phyloP scores from a whole-genome alignment of 2,797 vertebrate species.

The Craterocephalus amniculus region DNA sequence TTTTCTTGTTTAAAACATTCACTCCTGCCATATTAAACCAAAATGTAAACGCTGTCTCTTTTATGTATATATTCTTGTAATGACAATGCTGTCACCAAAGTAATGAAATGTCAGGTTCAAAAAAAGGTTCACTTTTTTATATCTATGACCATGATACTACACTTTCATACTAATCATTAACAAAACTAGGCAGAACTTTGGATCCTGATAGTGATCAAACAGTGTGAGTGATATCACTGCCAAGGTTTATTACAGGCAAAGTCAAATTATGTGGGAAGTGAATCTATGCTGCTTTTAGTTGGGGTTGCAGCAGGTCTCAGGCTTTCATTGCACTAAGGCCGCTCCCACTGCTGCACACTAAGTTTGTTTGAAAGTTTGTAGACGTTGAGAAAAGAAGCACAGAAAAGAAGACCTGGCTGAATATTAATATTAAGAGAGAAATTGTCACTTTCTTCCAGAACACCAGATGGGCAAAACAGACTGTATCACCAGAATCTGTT shows the following conservation, averaged over 20 bases:
- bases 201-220: conserved; percentile 40
- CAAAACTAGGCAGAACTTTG: conserved; percentile 51
- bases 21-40: not conserved
- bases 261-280: conserved; percentile 11
- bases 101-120: not conserved
- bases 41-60: not conserved
- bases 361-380: not conserved
- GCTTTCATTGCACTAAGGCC: not conserved
- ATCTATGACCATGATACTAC: no score
- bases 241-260: conserved; percentile 8
- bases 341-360: not conserved
- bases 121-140: not conserved
- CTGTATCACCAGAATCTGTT: no score
- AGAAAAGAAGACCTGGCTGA: no score
- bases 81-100: not conserved
- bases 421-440: no score
- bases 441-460: no score
- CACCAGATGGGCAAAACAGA: no score
- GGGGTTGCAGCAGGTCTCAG: not conserved
- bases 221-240: conserved; percentile 4
- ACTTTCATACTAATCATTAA: not conserved
- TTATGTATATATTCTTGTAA: not conserved
- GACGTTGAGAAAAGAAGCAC: not conserved
- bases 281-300: conserved; percentile 1
- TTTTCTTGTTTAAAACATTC: not conserved